These are phyloP conservation scores for Ptiloglossa arizonensis DNA, from an alignment of 1,140 invertebrate genomes.

Conservation along the genomic window DNA sequence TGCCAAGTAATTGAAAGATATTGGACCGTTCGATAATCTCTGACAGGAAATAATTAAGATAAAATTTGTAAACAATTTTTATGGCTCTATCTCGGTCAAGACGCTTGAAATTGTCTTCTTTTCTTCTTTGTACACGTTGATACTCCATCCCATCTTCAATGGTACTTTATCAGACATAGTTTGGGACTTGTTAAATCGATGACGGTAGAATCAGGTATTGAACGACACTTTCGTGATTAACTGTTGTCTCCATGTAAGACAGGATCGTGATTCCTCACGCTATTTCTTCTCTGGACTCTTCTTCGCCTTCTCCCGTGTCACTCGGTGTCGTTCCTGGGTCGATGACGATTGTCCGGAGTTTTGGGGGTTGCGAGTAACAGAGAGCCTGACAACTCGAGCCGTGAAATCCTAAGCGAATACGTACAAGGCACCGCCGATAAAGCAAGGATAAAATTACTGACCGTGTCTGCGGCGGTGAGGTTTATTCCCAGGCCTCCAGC, in stretches of 20 bases:
- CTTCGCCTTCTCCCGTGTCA: neutral
- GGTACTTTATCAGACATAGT: neutral
- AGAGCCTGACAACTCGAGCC: neutral
- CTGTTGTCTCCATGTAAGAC: neutral
- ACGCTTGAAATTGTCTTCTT: no score
- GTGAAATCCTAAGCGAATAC: conserved; percentile 26
- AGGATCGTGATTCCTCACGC: conserved; percentile 16
- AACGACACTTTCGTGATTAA: conserved; percentile 11
- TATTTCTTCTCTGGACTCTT: neutral
- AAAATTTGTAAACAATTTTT: no score
- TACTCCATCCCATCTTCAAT: no score
- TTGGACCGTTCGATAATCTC: no score
- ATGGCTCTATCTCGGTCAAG: no score
- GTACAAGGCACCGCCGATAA: conserved; percentile 36
- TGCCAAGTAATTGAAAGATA: no score
- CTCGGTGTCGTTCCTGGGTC: neutral
- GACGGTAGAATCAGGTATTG: neutral
- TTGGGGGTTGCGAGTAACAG: neutral
- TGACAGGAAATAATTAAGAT: no score
- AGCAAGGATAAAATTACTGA: conserved; percentile 75
- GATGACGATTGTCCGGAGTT: neutral
- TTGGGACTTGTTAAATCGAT: conserved; percentile 35
- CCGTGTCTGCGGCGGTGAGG: conserved; percentile 98
- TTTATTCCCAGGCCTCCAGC: conserved; percentile 99
- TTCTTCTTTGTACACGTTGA: no score